Evolutionary conservation across 2,797 vertebrate species (phyloP).

Genomic region (Pantherophis vulpinus): DNA sequence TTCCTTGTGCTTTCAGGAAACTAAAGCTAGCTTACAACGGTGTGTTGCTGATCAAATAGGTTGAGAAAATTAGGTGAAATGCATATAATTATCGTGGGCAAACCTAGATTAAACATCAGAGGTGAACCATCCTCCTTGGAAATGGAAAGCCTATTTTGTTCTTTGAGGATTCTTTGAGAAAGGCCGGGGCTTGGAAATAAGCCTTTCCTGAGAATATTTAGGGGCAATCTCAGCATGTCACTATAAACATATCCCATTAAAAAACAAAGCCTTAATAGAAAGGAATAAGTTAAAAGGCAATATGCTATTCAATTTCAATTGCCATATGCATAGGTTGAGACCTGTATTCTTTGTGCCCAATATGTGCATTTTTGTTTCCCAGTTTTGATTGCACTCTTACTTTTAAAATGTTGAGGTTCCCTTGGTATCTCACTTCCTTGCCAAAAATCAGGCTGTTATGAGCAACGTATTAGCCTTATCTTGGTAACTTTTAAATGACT

Average conservation of each 20-base stretch:
- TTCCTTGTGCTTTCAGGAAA: conserved; percentile 46
- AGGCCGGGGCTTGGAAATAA: neutral
- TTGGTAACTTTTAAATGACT: conserved; percentile 60
- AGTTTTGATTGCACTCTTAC: conserved; percentile 46
- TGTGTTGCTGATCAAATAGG: neutral
- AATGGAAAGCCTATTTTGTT: neutral
- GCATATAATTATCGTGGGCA: neutral
- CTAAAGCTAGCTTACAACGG: conserved; percentile 29
- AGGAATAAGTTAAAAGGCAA: conserved; percentile 16
- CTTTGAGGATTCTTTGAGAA: neutral
- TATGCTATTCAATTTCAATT: neutral
- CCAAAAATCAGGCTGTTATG: conserved; percentile 40
- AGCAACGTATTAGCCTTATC: conserved; percentile 20
- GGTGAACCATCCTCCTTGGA: neutral
- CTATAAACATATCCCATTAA: neutral
- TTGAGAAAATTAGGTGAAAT: neutral
- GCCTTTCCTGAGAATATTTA: neutral
- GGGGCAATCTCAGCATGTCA: neutral
- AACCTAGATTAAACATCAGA: neutral
- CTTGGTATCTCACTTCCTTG: conserved; percentile 50
- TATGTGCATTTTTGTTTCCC: conserved; percentile 8
- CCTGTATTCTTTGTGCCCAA: neutral
- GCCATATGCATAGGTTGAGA: neutral
- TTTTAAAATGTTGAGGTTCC: conserved; percentile 37
- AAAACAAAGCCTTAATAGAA: conserved; percentile 2